Conservation (phyloP, 2,888 invertebrate genomes). For the Caenorhabditis uteleia region DNA sequence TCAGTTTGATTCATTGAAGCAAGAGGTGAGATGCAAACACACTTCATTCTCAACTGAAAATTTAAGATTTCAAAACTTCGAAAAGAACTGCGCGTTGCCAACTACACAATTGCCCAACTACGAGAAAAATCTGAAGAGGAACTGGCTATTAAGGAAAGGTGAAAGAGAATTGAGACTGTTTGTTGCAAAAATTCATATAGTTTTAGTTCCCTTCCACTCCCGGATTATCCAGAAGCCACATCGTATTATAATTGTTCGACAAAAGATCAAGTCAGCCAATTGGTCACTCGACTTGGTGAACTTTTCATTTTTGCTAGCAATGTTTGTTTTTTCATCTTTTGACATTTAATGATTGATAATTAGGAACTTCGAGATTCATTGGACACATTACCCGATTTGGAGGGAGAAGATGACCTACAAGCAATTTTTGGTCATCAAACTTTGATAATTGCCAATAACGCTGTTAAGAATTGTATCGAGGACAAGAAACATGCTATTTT, state of each 20-base stretch:
- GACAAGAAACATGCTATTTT: conserved; percentile 20
- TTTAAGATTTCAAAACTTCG: conserved; percentile 37
- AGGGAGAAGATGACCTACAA: conserved; percentile 86
- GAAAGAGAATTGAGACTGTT: not conserved
- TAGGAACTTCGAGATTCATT: conserved; percentile 73
- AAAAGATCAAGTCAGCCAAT: conserved; percentile 38
- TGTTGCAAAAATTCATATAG: not conserved
- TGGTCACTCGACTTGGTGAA: conserved; percentile 35
- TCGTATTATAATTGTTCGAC: conserved; percentile 51
- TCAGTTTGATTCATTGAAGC: conserved; percentile 30
- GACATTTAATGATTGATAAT: not conserved
- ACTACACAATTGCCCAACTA: conserved; percentile 33
- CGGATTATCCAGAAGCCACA: conserved; percentile 58
- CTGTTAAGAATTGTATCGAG: conserved; percentile 25
- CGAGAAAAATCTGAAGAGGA: conserved; percentile 36
- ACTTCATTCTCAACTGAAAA: not conserved
- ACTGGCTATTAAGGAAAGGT: conserved; percentile 26
- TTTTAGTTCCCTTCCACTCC: conserved; percentile 41
- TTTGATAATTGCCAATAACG: conserved; percentile 19
- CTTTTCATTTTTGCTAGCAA: conserved; percentile 42
- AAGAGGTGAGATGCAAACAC: conserved; percentile 15
- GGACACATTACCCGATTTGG: conserved; percentile 81
- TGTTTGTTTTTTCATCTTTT: conserved; percentile 6
- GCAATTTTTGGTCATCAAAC: conserved; percentile 73
- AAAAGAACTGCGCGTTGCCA: conserved; percentile 35